A percentile compares a stretch with the other conserved stretches of the same genome.
Evolutionary conservation across 2,797 vertebrate species (phyloP).

Genomic region (Phoxinus dragarum): DNA sequence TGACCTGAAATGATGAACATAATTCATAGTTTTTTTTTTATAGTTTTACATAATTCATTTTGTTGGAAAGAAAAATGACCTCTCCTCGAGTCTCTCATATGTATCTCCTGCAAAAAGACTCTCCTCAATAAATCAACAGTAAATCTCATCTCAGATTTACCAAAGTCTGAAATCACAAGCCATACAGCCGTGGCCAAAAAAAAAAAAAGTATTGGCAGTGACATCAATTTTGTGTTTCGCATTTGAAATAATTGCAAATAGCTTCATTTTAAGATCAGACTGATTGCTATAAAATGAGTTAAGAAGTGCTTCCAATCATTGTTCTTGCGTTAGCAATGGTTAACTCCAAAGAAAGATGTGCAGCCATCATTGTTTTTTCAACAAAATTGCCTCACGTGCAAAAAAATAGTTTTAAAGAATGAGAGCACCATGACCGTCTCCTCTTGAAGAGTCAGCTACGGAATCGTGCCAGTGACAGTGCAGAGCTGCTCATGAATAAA

Average conservation of each 20-base stretch:
- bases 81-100: not conserved
- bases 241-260: not conserved
- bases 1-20: not conserved
- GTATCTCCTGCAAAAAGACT: not conserved
- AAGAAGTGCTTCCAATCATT: not conserved
- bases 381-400: not conserved
- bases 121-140: not conserved
- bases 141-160: not conserved
- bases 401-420: not conserved
- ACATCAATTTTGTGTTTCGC: not conserved
- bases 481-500: not conserved
- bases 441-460: not conserved
- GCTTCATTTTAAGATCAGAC: not conserved
- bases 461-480: not conserved
- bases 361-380: not conserved
- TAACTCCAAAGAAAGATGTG: too few species aligned
- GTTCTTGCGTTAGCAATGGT: too few species aligned
- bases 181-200: not conserved
- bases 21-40: too few species aligned
- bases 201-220: not conserved
- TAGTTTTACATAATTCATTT: not conserved
- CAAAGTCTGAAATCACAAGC: not conserved
- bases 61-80: not conserved
- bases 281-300: not conserved
- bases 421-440: not conserved